Conservation (phyloP, 1,140 invertebrate species). For the Apis florea region DNA sequence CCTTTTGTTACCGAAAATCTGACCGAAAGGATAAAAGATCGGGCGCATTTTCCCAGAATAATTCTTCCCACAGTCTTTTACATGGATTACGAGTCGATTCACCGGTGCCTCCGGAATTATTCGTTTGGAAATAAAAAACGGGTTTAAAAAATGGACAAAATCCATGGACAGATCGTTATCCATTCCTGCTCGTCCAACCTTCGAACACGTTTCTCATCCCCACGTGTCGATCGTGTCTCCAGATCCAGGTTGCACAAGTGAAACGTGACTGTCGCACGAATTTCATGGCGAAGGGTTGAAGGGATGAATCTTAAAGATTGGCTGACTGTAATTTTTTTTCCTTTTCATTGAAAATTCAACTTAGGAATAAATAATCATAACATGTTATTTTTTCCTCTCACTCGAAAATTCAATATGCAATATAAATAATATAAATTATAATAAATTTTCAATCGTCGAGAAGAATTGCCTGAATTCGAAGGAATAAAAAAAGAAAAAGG, state of each 20-base stretch:
- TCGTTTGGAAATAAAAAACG: conserved; percentile 1
- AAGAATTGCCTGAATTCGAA: no score
- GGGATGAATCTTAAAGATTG: no score
- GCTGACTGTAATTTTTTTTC: no score
- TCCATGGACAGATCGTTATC: conserved; percentile 15
- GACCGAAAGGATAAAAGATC: not conserved
- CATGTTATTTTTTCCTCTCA: no score
- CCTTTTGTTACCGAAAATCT: no score
- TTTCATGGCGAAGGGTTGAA: not conserved
- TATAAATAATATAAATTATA: no score
- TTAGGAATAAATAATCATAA: no score
- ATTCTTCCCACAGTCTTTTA: not conserved
- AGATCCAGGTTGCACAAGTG: not conserved
- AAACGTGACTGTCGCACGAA: not conserved
- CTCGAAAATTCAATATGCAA: no score
- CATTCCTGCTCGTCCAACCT: not conserved
- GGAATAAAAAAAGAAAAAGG: no score
- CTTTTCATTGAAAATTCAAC: no score
- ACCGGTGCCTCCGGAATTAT: not conserved
- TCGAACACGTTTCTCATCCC: not conserved
- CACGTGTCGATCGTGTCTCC: not conserved
- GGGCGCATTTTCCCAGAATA: not conserved
- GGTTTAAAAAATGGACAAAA: conserved; percentile 1
- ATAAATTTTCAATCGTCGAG: no score
- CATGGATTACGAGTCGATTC: conserved; percentile 17